Evolutionary conservation across 2,888 invertebrate species (phyloP), one percentile per base, ranked within the genome.

Genomic region (Drosophila yooni): DNA sequence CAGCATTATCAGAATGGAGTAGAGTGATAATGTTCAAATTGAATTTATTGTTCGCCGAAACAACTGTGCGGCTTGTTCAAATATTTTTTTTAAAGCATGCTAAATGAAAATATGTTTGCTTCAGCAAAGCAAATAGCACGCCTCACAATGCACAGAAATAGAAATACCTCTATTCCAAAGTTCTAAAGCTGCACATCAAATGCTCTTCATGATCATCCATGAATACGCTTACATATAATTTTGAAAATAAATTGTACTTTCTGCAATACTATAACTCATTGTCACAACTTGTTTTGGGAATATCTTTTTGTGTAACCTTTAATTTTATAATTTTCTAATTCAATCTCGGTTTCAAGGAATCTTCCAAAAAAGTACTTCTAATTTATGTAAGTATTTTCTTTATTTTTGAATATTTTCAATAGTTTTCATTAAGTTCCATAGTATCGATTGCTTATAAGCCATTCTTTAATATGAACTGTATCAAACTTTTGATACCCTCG

Each of bases 51-150:
- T 87, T 81, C 51, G 68, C 7, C 51, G 38, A 65, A 88, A 88
- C 89, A 83, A 81, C 85, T 89, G 88, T 88, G 80, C 75, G 89
- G 64, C 87, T 79, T 88, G 89, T 86, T 76, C 89, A 88, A 90
- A 88, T 88, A 88, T 87, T 79, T 66, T 76, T 87, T 83, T 83
- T 74, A 87, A 83, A 86, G 87, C 82, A 82, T 83, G 88, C 88
- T 86, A 88, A 82, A 88, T 88, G 89, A 81, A 85, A 81, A 86
- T 85, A 76, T 81, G 73, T 83, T 70, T 88, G 74, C 80, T 82
- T 74, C 89, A 90, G 88, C 88, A 88, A 82, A 78, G 73, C 78
- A 88, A 89, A 88, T 70, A 84, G 50, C 70, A 61, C 63, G 69
- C 54, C 83, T 74, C 51, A 62, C 81, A 76, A 64, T 79, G 65